phyloP scores from a whole-genome alignment of 2,888 invertebrate species.

The Hypolimnas misippus region DNA sequence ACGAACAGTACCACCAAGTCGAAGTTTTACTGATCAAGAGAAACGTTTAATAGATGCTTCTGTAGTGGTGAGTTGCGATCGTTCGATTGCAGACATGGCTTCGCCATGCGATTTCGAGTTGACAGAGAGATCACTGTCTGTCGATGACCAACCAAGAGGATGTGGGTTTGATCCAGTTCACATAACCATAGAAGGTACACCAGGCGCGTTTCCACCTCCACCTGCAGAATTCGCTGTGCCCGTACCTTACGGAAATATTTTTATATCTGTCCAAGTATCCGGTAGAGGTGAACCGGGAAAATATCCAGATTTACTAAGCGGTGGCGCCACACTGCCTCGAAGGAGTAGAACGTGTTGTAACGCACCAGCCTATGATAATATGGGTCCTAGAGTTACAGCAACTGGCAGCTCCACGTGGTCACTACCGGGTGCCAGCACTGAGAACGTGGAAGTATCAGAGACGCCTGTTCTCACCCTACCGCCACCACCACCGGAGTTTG shows the following conservation, averaged over 20 bases:
- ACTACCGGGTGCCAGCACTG: slow-evolving; percentile 85
- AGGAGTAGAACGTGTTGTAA: slow-evolving; percentile 77
- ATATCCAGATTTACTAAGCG: slow-evolving; percentile 90
- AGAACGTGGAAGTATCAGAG: slow-evolving; percentile 66
- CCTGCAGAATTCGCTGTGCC: slow-evolving; percentile 83
- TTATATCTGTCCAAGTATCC: slow-evolving; percentile 93
- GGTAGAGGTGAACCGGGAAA: slow-evolving; percentile 72
- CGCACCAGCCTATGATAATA: slow-evolving; percentile 92
- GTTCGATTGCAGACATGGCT: slow-evolving; percentile 87
- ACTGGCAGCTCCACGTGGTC: slow-evolving; percentile 93
- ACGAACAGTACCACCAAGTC: slow-evolving; percentile 86
- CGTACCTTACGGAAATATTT: slow-evolving; percentile 88
- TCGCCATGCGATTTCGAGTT: slow-evolving; percentile 81
- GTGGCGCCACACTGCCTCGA: slow-evolving; percentile 78
- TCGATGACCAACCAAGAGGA: slow-evolving; percentile 70
- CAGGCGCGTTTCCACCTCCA: slow-evolving; percentile 78
- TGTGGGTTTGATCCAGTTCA: slow-evolving; percentile 85
- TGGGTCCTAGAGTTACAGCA: slow-evolving; percentile 96
- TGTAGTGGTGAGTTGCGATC: slow-evolving; percentile 85
- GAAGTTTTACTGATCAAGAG: slow-evolving; percentile 94
- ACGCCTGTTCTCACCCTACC: slow-evolving; percentile 78
- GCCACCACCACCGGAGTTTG: slow-evolving; percentile 83
- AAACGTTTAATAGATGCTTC: slow-evolving; percentile 93
- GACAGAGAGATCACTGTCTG: slow-evolving; percentile 68
- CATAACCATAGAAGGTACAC: slow-evolving; percentile 85